Conservation (phyloP, 2,888 invertebrate species). For the Ectropis crepuscularia region DNA sequence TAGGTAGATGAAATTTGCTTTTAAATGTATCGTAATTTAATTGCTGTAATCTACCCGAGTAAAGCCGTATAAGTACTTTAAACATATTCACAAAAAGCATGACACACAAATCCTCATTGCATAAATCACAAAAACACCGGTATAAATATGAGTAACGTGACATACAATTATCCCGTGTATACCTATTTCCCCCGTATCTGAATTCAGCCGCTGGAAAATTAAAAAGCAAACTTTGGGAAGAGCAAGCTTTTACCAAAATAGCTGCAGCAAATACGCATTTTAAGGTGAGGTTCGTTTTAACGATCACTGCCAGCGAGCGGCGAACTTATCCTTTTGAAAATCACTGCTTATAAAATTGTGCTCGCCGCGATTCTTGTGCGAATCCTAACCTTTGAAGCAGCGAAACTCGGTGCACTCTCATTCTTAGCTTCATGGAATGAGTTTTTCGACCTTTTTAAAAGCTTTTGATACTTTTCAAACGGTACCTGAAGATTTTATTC, state of each 20-base stretch:
- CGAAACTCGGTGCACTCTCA: conserved; percentile 7
- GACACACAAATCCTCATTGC: background rate
- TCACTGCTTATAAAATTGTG: conserved; percentile 24
- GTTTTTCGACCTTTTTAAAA: conserved; percentile 23
- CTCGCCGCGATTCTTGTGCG: conserved; percentile 15
- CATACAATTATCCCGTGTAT: conserved; percentile 49
- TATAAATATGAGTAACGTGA: conserved; percentile 40
- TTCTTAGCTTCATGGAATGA: conserved; percentile 15
- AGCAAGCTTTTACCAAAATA: conserved; percentile 32
- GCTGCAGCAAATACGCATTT: conserved; percentile 26
- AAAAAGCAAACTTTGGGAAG: conserved; percentile 50
- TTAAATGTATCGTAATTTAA: too few species aligned
- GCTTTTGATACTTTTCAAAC: conserved; percentile 16
- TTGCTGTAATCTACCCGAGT: too few species aligned
- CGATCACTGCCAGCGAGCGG: conserved; percentile 12
- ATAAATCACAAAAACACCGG: conserved; percentile 2
- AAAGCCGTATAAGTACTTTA: too few species aligned
- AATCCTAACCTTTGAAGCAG: conserved; percentile 11
- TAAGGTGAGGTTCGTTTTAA: conserved; percentile 27
- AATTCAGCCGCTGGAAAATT: conserved; percentile 61
- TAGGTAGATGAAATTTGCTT: too few species aligned
- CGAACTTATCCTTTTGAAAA: conserved; percentile 26
- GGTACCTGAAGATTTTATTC: conserved; percentile 30
- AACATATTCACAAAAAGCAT: too few species aligned
- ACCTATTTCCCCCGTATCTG: conserved; percentile 55